Percentiles rank a stretch among this genome's conserved stretches.
Evolutionary conservation across 2,113 vertebrate species (phyloP).

Genomic region (Condylura cristata): DNA sequence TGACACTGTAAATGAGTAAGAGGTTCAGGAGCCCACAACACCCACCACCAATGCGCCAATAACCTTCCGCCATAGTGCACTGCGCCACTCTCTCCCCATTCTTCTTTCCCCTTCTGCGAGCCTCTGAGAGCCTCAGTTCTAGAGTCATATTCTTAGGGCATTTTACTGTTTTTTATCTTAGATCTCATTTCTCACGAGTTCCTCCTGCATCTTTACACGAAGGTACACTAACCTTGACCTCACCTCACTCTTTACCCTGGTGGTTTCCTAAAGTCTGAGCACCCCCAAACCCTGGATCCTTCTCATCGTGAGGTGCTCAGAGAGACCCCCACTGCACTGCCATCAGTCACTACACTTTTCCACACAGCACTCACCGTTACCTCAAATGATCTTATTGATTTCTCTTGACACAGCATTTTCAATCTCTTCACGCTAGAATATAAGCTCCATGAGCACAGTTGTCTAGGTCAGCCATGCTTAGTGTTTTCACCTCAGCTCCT

Average conservation of each 20-base stretch:
- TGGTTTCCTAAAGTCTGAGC: not conserved
- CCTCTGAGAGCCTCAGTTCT: too few relatives aligned
- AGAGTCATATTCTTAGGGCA: too few relatives aligned
- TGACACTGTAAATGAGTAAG: too few relatives aligned
- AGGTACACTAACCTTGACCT: not conserved
- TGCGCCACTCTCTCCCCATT: too few relatives aligned
- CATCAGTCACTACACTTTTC: not conserved
- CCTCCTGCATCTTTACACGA: rapidly evolving
- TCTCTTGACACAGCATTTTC: not conserved
- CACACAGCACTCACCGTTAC: not conserved
- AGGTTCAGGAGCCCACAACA: too few relatives aligned
- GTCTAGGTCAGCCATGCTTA: not conserved
- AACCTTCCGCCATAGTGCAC: too few relatives aligned
- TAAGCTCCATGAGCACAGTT: not conserved
- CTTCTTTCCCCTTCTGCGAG: too few relatives aligned
- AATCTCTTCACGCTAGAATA: not conserved
- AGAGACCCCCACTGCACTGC: not conserved
- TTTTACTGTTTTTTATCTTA: too few relatives aligned
- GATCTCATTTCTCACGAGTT: not conserved
- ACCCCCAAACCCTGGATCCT: not conserved
- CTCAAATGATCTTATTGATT: not conserved
- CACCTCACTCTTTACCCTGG: not conserved
- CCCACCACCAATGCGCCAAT: too few relatives aligned
- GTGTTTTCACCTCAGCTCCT: not conserved
- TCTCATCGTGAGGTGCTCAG: not conserved